These are phyloP conservation scores for Macroglossus sobrinus DNA, from an alignment of 2,113 vertebrate species.

Conservation along the genomic window DNA sequence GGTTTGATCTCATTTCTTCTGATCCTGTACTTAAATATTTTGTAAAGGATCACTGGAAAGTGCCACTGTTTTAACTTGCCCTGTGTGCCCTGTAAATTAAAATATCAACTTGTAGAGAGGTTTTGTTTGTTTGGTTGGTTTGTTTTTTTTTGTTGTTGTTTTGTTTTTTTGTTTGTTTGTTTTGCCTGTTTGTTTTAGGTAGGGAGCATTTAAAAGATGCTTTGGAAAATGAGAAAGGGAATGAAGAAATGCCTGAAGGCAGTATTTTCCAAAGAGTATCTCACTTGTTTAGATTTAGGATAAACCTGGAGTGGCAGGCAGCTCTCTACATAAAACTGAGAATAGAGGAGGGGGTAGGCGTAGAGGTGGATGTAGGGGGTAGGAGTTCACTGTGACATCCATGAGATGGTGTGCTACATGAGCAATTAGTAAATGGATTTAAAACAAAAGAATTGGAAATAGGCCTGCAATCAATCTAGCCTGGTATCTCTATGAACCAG, in stretches of 20 bases:
- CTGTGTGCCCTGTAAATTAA: conserved; percentile 24
- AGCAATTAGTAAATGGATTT: conserved; percentile 74
- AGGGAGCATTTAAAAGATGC: neutral
- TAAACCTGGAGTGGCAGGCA: conserved; percentile 37
- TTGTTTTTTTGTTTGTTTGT: neutral
- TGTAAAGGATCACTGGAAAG: conserved; percentile 16
- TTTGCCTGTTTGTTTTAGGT: conserved; percentile 15
- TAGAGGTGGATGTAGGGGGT: neutral
- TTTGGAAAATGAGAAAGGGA: conserved; percentile 3
- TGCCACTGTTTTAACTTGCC: conserved; percentile 23
- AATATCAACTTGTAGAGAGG: neutral
- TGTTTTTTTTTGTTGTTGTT: neutral
- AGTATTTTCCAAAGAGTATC: neutral
- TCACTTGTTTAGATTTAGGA: conserved; percentile 11
- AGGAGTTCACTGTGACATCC: conserved; percentile 42
- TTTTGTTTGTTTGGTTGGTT: neutral
- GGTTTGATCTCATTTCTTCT: conserved; percentile 29
- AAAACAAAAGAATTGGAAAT: conserved; percentile 81
- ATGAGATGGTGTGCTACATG: conserved; percentile 48
- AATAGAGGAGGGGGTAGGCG: neutral
- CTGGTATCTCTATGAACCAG: conserved; percentile 72
- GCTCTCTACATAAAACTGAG: neutral
- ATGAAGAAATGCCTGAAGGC: neutral
- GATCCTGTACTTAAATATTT: conserved; percentile 46
- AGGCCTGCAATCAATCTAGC: conserved; percentile 75